phyloP scores from a whole-genome alignment of 2,888 invertebrate species.

The Pteria penguin region DNA sequence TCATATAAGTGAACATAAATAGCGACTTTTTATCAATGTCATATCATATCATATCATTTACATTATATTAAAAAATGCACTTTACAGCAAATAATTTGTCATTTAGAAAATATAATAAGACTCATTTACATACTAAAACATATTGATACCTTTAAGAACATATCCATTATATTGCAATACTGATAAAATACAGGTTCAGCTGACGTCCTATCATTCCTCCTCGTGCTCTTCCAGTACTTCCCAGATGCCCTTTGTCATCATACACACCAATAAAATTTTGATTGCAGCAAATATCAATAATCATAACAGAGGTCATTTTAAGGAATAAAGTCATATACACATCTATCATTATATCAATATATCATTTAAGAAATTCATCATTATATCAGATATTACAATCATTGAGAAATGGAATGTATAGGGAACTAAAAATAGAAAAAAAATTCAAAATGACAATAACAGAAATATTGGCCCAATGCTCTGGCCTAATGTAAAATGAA shows the following conservation, averaged over 20 bases:
- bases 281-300: not conserved
- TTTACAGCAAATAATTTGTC: not conserved
- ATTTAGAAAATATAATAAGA: not conserved
- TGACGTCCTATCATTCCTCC: not conserved
- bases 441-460: not conserved
- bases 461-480: slow-evolving; percentile 23
- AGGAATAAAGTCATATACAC: no score
- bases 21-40: not conserved
- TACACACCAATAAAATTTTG: not conserved
- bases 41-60: not conserved
- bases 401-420: not conserved
- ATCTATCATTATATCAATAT: no score
- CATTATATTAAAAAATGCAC: not conserved
- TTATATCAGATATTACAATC: no score
- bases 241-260: not conserved
- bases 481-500: slow-evolving; percentile 3
- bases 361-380: no score
- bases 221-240: not conserved
- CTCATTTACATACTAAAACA: not conserved
- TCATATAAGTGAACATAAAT: not conserved
- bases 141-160: not conserved
- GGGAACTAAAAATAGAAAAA: not conserved
- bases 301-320: no score
- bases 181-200: not conserved
- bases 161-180: not conserved